Conservation (phyloP, 2,797 vertebrate genomes). For the Sibirionetta formosa region DNA sequence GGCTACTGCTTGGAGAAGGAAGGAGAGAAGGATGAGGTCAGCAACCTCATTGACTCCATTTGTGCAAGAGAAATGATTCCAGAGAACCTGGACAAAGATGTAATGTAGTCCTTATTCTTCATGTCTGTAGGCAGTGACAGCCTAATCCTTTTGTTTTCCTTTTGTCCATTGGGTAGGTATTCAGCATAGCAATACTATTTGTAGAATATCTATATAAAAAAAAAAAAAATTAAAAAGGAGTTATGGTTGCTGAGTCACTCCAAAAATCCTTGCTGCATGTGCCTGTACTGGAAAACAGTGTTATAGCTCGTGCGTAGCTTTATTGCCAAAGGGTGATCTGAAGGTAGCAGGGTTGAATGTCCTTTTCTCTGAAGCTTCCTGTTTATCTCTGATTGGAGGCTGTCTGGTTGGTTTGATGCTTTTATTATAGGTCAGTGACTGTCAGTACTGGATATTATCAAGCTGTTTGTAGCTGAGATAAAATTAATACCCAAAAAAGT, state of each 20-base stretch:
- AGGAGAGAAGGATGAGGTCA: neutral
- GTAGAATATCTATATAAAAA: neutral
- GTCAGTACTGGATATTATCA: conserved; percentile 32
- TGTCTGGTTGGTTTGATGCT: conserved; percentile 30
- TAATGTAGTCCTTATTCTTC: neutral
- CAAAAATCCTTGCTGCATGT: neutral
- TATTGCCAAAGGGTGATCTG: conserved; percentile 22
- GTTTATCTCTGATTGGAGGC: neutral
- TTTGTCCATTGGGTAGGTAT: neutral
- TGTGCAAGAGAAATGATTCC: neutral
- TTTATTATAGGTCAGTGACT: conserved; percentile 6
- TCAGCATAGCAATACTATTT: neutral
- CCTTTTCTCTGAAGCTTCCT: neutral
- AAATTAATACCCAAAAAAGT: conserved; percentile 32
- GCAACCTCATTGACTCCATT: neutral
- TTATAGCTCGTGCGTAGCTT: neutral
- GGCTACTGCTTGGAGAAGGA: neutral
- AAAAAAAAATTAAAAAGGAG: neutral
- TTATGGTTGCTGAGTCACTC: neutral
- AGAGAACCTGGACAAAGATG: neutral
- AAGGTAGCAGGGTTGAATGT: neutral
- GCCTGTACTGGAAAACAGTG: neutral
- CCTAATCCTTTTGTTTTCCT: neutral
- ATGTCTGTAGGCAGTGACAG: neutral
- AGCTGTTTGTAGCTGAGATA: conserved; percentile 32